Base-by-base conservation (phyloP, 1,140 invertebrate species). In the Helicorthomorpha holstii region DNA sequence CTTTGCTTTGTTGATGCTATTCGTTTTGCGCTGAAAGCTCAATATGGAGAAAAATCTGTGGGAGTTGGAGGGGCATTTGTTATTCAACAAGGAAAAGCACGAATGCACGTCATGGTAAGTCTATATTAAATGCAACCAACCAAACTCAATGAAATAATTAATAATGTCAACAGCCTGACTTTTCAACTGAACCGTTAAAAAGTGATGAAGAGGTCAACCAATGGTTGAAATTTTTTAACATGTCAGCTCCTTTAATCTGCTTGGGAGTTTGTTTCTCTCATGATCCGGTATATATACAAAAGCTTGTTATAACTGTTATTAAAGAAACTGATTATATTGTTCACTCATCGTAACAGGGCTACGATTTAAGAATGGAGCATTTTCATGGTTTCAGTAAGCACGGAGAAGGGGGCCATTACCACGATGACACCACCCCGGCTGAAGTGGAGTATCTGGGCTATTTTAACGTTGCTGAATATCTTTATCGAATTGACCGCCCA, bases 331-430 rank as follows among this genome's bases (percentile, higher is more conserved):
- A 34, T 7, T 34, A 7, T 34, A 34, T n/a, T n/a, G 16, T 46
- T 46, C 19, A 25, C 4, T 46, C 7, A 46, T 22, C 21, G 4
- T 7, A 46, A 43, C 58, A 86, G 83, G 83, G 80, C 48, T 67
- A 92, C 56, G 87, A 95, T 71, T 72, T 96, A 25, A 73, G 91
- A 58, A 74, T 92, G 27, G 89, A 95, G 66, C 91, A 97, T 71
- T 94, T 94, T 64, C 92, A 97, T 65, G 85, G 87, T 54, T 93
- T 85, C 66, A 85, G 85, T 62, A 69, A 79, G 60, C 81, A 86
- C 65, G 83, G 81, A 26, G 81, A 88, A 71, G 92, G 85, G 54
- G 92, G 92, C 3, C 92, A 97, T 75, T 97, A 95, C 70, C 91
- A 96, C 66, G 83, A 83, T 63, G 93, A 96, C 69, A 86, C 82